Conservation (phyloP, 2,888 invertebrate genomes). For the Eucera pruinosa region DNA sequence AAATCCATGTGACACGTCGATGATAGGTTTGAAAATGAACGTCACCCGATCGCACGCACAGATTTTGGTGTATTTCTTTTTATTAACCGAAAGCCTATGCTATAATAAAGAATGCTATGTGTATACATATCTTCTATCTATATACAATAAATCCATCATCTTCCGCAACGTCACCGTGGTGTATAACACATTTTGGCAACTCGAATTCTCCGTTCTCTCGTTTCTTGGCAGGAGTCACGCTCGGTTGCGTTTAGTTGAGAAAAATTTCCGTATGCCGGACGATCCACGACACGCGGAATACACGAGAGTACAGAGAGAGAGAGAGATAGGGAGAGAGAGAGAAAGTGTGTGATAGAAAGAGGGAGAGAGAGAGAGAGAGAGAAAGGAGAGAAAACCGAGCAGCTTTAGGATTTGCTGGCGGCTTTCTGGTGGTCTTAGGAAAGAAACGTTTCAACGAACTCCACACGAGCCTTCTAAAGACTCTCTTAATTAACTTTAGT, state of each 20-base stretch:
- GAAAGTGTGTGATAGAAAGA: no score
- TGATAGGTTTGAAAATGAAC: neutral
- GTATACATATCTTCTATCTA: constrained; percentile 75
- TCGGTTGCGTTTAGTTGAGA: constrained; percentile 45
- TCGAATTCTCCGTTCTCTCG: constrained; percentile 61
- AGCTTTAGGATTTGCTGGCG: constrained; percentile 22
- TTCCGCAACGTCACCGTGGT: constrained; percentile 62
- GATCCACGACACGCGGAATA: constrained; percentile 33
- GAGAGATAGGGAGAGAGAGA: neutral
- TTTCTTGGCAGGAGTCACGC: constrained; percentile 78
- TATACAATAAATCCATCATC: constrained; percentile 78
- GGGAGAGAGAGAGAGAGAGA: neutral
- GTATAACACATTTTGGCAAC: constrained; percentile 69
- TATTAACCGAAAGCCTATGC: constrained; percentile 80
- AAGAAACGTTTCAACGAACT: constrained; percentile 3
- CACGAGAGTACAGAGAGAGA: neutral
- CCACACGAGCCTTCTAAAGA: constrained; percentile 31
- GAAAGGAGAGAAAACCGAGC: constrained; percentile 4
- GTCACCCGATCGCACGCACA: neutral
- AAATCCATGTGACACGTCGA: neutral
- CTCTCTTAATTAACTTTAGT: constrained; percentile 57
- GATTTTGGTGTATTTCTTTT: constrained; percentile 72
- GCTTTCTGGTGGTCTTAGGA: neutral
- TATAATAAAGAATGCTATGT: constrained; percentile 77
- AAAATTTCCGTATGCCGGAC: constrained; percentile 23